Percentiles rank a stretch among this genome's conserved stretches.
Conservation (phyloP, 2,113 vertebrate genomes). For the Toxotes jaculatrix region DNA sequence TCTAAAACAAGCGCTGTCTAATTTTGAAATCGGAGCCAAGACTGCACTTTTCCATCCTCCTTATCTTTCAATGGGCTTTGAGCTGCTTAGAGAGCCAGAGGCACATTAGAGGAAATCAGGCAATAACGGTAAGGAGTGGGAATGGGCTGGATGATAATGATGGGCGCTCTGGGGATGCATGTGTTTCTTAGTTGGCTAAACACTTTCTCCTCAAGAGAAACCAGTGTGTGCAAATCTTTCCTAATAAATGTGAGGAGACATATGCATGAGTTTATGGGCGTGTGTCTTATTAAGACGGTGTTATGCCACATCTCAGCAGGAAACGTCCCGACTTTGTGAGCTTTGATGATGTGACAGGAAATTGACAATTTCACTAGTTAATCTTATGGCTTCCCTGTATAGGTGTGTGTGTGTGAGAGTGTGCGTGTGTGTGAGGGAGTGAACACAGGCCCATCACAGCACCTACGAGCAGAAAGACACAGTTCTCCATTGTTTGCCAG, state of each 20-base stretch:
- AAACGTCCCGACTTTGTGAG: slow-evolving; percentile 21
- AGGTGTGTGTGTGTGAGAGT: not conserved
- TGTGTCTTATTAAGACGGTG: slow-evolving; percentile 32
- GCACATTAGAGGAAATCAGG: slow-evolving; percentile 32
- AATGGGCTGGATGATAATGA: slow-evolving; percentile 19
- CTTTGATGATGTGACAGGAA: slow-evolving; percentile 49
- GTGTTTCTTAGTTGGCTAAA: not conserved
- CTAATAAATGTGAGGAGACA: not conserved
- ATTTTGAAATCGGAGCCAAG: slow-evolving; percentile 16
- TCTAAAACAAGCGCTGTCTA: not conserved
- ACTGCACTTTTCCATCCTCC: slow-evolving; percentile 17
- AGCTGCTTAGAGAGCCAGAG: slow-evolving; percentile 39
- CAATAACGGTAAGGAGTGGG: slow-evolving; percentile 13
- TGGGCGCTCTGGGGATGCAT: slow-evolving; percentile 12
- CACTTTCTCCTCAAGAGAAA: slow-evolving; percentile 9
- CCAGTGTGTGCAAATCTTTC: not conserved
- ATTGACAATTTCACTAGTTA: slow-evolving; percentile 38
- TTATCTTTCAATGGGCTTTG: not conserved
- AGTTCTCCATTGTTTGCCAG: slow-evolving; percentile 54
- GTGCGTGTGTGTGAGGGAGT: not conserved
- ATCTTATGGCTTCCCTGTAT: slow-evolving; percentile 9
- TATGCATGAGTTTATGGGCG: not conserved
- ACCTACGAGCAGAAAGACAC: slow-evolving; percentile 40
- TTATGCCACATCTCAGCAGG: slow-evolving; percentile 29
- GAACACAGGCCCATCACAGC: slow-evolving; percentile 11